Evolutionary conservation across 2,797 vertebrate species (phyloP).

Genomic region (Cuculus canorus): DNA sequence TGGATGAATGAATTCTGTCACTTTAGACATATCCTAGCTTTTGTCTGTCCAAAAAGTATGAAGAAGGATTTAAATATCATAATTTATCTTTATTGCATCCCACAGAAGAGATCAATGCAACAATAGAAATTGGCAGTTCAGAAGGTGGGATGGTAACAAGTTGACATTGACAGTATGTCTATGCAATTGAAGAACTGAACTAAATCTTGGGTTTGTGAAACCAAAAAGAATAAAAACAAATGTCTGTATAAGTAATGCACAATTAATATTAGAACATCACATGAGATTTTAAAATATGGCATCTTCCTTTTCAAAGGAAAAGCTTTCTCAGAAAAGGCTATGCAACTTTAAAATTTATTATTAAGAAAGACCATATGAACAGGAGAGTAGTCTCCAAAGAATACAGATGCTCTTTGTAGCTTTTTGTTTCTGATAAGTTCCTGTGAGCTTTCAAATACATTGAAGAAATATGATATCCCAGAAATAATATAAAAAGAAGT

Average conservation of each 20-base stretch:
- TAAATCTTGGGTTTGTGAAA: neutral
- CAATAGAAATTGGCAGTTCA: neutral
- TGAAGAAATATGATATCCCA: neutral
- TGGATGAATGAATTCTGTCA: neutral
- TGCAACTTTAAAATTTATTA: neutral
- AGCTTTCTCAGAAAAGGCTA: neutral
- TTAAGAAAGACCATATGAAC: neutral
- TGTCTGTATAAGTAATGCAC: neutral
- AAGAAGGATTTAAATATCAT: neutral
- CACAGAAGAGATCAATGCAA: neutral
- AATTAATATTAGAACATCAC: neutral
- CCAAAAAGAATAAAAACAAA: neutral
- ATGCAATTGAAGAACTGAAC: neutral
- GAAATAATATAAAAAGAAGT: neutral
- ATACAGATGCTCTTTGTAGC: neutral
- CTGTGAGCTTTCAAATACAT: neutral
- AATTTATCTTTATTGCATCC: neutral
- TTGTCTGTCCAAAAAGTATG: neutral
- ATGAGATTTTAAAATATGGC: neutral
- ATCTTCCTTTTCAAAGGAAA: neutral
- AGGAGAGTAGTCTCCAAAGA: neutral
- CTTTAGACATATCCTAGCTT: neutral
- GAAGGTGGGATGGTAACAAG: neutral
- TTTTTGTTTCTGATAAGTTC: constrained; percentile 7
- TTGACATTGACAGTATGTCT: neutral